Evolutionary conservation across 2,113 vertebrate species (phyloP).

Genomic region (Triplophysa siluroides): DNA sequence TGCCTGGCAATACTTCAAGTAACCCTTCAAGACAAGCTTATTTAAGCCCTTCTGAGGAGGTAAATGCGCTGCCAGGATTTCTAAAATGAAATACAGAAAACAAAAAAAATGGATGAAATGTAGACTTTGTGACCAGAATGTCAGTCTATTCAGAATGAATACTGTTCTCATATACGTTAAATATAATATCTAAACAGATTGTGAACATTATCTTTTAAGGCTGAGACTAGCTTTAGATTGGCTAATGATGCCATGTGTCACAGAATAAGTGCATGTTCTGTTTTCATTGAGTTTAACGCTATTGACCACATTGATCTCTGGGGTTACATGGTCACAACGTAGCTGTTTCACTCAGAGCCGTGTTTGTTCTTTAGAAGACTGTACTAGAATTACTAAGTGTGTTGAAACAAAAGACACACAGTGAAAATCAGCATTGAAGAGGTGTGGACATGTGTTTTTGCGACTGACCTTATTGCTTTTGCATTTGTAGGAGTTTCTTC

Average conservation of each 20-base stretch:
- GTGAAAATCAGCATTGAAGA: too few relatives aligned
- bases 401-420: too few relatives aligned
- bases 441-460: too few relatives aligned
- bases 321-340: conserved; percentile 50
- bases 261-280: conserved; percentile 47
- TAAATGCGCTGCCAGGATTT: conserved; percentile 21
- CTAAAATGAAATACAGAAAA: conserved; percentile 3
- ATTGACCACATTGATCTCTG: conserved; percentile 60
- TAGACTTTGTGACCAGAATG: too few relatives aligned
- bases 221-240: not conserved
- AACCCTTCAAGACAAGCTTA: conserved; percentile 35
- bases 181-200: too few relatives aligned
- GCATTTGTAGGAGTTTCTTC: too few relatives aligned
- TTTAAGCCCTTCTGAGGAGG: conserved; percentile 33
- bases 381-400: too few relatives aligned
- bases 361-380: not conserved
- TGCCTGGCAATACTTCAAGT: conserved; percentile 47
- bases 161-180: too few relatives aligned
- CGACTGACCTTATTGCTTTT: too few relatives aligned
- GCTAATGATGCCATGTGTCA: not conserved
- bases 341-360: conserved; percentile 48
- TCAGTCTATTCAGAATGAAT: too few relatives aligned
- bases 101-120: too few relatives aligned
- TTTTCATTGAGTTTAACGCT: conserved; percentile 52
- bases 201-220: too few relatives aligned